A percentile compares a stretch with the other conserved stretches of the same genome.
Conservation (phyloP, 1,140 invertebrate genomes). For the Eupeodes corollae region DNA sequence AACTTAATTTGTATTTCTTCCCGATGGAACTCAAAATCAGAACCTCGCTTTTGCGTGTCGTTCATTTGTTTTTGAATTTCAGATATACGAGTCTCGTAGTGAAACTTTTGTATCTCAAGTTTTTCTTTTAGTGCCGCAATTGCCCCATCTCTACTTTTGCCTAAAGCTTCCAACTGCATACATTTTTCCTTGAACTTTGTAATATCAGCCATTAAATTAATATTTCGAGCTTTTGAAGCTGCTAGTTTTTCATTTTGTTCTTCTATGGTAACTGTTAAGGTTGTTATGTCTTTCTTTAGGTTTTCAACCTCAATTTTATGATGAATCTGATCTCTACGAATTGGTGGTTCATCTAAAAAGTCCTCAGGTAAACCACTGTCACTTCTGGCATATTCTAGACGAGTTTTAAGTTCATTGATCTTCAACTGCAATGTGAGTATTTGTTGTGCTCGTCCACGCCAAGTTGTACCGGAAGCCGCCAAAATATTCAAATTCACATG, state of each 20-base stretch:
- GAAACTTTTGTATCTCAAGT: conserved; percentile 18
- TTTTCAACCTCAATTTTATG: conserved; percentile 44
- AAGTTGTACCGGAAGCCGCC: conserved; percentile 40
- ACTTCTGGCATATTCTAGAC: conserved; percentile 36
- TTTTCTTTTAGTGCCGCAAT: conserved; percentile 21
- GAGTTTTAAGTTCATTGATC: conserved; percentile 49
- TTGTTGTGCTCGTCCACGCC: conserved; percentile 61
- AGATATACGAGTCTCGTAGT: conserved; percentile 32
- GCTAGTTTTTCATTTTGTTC: conserved; percentile 26
- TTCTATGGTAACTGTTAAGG: conserved; percentile 38
- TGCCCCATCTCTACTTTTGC: conserved; percentile 22
- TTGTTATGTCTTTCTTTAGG: conserved; percentile 42
- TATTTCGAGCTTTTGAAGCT: conserved; percentile 31
- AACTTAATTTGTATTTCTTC: conserved; percentile 23
- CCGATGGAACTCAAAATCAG: conserved; percentile 13
- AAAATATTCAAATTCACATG: conserved; percentile 37
- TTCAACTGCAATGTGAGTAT: conserved; percentile 53
- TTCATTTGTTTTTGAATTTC: conserved; percentile 44
- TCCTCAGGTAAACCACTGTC: conserved; percentile 24
- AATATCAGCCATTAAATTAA: conserved; percentile 29
- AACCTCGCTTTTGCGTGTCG: conserved; percentile 19
- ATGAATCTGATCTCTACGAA: conserved; percentile 30
- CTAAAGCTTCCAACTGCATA: conserved; percentile 21
- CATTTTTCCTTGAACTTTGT: conserved; percentile 19
- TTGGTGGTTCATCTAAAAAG: conserved; percentile 21